phyloP scores from a whole-genome alignment of 2,113 vertebrate genomes.

The Lagopus muta region DNA sequence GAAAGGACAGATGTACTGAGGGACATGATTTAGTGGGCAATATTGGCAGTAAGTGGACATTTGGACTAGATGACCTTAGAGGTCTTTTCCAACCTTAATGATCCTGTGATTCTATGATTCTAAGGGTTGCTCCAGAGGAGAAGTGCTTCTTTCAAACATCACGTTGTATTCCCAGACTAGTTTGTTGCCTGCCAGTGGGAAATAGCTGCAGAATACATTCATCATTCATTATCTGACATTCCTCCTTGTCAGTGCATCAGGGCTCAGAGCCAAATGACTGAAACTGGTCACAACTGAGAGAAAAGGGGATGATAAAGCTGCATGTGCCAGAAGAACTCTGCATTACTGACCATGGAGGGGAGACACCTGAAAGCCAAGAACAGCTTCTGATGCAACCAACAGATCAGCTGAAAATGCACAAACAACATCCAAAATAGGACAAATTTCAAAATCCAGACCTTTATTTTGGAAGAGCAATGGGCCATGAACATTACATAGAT shows the following conservation, averaged over 20 bases:
- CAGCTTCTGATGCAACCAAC: background rate
- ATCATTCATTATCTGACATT: background rate
- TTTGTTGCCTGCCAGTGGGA: background rate
- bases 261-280: background rate
- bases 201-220: background rate
- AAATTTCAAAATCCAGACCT: constrained; percentile 12
- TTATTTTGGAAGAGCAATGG: constrained; percentile 29
- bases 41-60: no score
- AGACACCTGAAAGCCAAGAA: background rate
- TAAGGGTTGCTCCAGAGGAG: background rate
- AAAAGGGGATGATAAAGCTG: background rate
- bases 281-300: background rate
- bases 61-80: no score
- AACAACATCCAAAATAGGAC: constrained; percentile 55
- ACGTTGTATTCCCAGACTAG: accelerated
- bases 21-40: no score
- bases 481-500: background rate
- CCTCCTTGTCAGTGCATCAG: background rate
- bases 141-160: background rate
- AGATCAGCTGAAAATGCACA: background rate
- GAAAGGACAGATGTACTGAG: no score
- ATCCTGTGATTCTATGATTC: background rate
- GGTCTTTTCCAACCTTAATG: no score
- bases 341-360: background rate
- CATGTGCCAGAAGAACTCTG: background rate